These are phyloP conservation scores for Sphaerophoria taeniata DNA, from an alignment of 2,888 invertebrate species.

Conservation along the genomic window DNA sequence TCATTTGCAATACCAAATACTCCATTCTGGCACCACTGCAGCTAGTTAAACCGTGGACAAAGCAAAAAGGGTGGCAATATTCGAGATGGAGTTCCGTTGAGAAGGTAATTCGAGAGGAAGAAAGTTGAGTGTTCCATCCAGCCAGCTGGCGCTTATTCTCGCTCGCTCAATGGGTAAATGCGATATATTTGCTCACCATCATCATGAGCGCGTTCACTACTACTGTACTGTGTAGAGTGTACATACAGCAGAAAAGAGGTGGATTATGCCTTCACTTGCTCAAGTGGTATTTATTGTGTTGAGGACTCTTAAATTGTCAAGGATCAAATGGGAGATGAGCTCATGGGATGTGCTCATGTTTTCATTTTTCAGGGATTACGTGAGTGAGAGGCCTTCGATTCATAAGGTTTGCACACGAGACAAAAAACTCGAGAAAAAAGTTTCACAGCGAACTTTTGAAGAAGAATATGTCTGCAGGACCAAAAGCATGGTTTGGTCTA, in stretches of 20 bases:
- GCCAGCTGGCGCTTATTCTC: conserved; percentile 55
- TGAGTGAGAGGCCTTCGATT: conserved; percentile 69
- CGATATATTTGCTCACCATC: conserved; percentile 27
- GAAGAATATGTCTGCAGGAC: conserved; percentile 35
- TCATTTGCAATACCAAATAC: neutral
- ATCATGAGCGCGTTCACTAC: conserved; percentile 23
- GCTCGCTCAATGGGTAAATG: conserved; percentile 22
- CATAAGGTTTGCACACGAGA: conserved; percentile 53
- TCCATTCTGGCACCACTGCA: neutral
- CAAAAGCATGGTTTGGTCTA: conserved; percentile 5
- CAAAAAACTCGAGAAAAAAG: conserved; percentile 4
- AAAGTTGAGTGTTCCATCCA: conserved; percentile 29
- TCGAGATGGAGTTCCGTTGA: conserved; percentile 1
- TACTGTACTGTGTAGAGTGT: neutral
- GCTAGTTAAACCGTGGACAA: neutral
- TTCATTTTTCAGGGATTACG: conserved; percentile 71
- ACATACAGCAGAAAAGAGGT: conserved; percentile 17
- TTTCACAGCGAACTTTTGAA: conserved; percentile 33
- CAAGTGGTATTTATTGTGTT: conserved; percentile 73
- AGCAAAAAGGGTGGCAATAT: conserved; percentile 10
- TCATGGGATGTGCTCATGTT: conserved; percentile 69
- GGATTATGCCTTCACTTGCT: conserved; percentile 71
- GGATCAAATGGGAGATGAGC: conserved; percentile 72
- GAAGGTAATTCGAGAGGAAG: conserved; percentile 44
- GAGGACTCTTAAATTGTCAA: conserved; percentile 74